These are phyloP conservation scores for Philaethria dido DNA, from an alignment of 2,888 invertebrate species.

Conservation along the genomic window DNA sequence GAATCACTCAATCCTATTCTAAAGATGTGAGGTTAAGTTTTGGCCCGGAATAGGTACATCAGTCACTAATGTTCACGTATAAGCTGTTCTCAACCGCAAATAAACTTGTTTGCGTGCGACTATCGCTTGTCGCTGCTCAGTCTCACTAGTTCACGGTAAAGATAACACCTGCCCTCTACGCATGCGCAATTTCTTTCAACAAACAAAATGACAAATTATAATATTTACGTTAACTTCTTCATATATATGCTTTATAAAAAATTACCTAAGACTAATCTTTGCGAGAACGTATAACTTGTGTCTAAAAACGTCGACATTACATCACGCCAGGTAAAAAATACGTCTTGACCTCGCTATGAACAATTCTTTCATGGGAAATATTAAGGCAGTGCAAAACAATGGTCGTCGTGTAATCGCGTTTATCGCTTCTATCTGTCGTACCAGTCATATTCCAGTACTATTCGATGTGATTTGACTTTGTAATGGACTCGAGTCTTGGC, in stretches of 20 bases:
- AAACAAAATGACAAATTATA: conserved; percentile 33
- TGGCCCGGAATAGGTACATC: conserved; percentile 64
- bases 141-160: conserved; percentile 36
- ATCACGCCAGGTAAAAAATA: conserved; percentile 74
- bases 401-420: conserved; percentile 44
- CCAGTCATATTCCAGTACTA: conserved; percentile 3
- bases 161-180: conserved; percentile 35
- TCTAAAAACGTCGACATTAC: conserved; percentile 60
- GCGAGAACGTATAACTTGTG: conserved; percentile 55
- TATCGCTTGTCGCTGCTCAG: conserved; percentile 15
- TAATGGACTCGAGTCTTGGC: conserved; percentile 28
- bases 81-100: conserved; percentile 61
- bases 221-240: background rate
- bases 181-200: conserved; percentile 36
- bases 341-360: conserved; percentile 69
- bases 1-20: conserved; percentile 57
- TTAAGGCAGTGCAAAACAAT: conserved; percentile 67
- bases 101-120: conserved; percentile 59
- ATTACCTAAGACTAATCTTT: background rate
- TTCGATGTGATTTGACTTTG: conserved; percentile 31
- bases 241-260: background rate
- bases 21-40: conserved; percentile 73
- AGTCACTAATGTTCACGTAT: conserved; percentile 47
- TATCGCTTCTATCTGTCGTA: conserved; percentile 38
- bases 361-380: conserved; percentile 77